These are phyloP conservation scores for Sinosuthora webbiana DNA, from an alignment of 2,113 vertebrate species.

Conservation along the genomic window DNA sequence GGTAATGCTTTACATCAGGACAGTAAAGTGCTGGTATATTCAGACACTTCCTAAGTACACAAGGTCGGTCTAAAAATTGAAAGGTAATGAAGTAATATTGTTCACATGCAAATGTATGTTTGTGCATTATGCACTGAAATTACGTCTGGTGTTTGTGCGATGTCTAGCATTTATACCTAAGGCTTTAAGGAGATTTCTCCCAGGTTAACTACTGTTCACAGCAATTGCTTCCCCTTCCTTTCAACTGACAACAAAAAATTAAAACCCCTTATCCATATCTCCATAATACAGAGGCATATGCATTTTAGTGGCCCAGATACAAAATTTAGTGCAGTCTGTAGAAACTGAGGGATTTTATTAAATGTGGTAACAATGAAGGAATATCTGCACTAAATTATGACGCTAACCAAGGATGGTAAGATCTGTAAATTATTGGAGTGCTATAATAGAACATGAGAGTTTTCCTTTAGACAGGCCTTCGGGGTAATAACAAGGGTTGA, in stretches of 20 bases:
- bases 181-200: slow-evolving; percentile 59
- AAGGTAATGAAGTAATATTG: slow-evolving; percentile 77
- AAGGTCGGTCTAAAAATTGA: slow-evolving; percentile 71
- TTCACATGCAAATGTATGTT: slow-evolving; percentile 69
- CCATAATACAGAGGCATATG: not conserved
- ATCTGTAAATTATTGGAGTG: slow-evolving; percentile 77
- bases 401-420: slow-evolving; percentile 73
- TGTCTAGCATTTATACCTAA: slow-evolving; percentile 53
- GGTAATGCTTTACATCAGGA: slow-evolving; percentile 66
- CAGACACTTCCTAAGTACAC: slow-evolving; percentile 68
- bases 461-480: slow-evolving; percentile 79
- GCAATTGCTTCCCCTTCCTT: slow-evolving; percentile 50
- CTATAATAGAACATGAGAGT: slow-evolving; percentile 76
- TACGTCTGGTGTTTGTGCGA: slow-evolving; percentile 42
- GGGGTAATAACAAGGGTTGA: slow-evolving; percentile 86
- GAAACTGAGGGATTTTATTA: slow-evolving; percentile 64
- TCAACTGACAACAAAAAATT: slow-evolving; percentile 56
- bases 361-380: slow-evolving; percentile 67
- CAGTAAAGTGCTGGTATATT: slow-evolving; percentile 68
- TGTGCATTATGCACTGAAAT: slow-evolving; percentile 57
- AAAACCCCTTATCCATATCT: slow-evolving; percentile 19
- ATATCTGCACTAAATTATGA: slow-evolving; percentile 80
- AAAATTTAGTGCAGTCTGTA: slow-evolving; percentile 28
- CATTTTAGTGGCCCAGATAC: slow-evolving; percentile 43
- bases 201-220: slow-evolving; percentile 55